phyloP scores from a whole-genome alignment of 2,888 invertebrate genomes.

The Drosophila ustulata region DNA sequence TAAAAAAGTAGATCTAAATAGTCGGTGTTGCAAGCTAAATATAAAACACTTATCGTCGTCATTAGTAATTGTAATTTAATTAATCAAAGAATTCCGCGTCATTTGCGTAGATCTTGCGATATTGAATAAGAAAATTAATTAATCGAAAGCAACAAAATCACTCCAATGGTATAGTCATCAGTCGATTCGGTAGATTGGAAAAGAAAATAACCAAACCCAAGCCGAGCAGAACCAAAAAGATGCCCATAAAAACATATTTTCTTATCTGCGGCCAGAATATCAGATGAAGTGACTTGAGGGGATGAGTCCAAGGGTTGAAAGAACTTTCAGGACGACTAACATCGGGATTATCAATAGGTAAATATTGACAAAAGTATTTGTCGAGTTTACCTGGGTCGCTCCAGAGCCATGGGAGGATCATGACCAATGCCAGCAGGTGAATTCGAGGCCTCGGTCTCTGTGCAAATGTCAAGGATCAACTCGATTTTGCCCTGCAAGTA shows the following conservation, averaged over 20 bases:
- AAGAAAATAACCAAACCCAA: constrained; percentile 47
- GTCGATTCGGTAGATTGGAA: constrained; percentile 43
- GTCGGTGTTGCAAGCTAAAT: background rate
- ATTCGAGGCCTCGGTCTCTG: constrained; percentile 87
- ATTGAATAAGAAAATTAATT: constrained; percentile 16
- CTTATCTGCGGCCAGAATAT: constrained; percentile 70
- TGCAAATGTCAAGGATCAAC: constrained; percentile 88
- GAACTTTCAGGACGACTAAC: constrained; percentile 88
- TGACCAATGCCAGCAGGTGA: constrained; percentile 89
- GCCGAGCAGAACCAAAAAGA: constrained; percentile 20
- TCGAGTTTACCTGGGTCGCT: constrained; percentile 87
- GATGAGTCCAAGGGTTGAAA: constrained; percentile 86
- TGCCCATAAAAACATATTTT: constrained; percentile 52
- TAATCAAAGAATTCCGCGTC: constrained; percentile 28
- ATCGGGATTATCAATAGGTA: background rate
- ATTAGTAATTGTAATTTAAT: constrained; percentile 43
- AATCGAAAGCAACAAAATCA: constrained; percentile 27
- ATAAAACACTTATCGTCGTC: constrained; percentile 6
- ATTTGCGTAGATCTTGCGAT: background rate
- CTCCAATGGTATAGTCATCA: constrained; percentile 57
- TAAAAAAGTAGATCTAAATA: background rate
- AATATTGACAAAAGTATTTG: no score
- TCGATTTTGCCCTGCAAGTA: constrained; percentile 89
- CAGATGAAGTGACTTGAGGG: constrained; percentile 48
- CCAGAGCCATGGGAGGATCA: constrained; percentile 87